Evolutionary conservation across 2,113 vertebrate species (phyloP).

Genomic region (Cairina moschata): DNA sequence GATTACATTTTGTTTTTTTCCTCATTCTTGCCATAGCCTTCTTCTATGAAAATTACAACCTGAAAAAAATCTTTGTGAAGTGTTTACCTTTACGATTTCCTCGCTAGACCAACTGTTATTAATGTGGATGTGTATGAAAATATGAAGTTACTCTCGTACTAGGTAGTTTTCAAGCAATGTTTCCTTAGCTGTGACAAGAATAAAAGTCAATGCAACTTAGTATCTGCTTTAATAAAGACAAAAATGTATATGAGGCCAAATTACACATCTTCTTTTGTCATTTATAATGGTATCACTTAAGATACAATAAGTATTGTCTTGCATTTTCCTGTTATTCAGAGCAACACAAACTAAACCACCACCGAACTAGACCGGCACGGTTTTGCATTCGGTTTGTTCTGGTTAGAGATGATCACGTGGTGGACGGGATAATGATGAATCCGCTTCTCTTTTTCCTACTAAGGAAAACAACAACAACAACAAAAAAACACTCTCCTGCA

Average conservation of each 20-base stretch:
- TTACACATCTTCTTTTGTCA: not conserved
- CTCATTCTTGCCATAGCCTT: not conserved
- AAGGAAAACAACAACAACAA: not conserved
- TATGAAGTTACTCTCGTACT: not conserved
- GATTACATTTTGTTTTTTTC: not conserved
- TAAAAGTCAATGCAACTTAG: not conserved
- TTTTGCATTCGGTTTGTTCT: not conserved
- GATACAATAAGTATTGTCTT: not conserved
- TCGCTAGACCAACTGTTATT: not conserved
- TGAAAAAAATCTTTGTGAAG: not conserved
- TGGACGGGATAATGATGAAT: not conserved
- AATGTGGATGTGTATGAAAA: not conserved
- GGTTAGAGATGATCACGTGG: not conserved
- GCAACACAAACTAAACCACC: not conserved
- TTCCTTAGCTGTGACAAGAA: not conserved
- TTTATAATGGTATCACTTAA: not conserved
- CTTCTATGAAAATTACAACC: not conserved
- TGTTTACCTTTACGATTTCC: not conserved
- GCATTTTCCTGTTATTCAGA: not conserved
- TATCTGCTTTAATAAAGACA: slow-evolving; percentile 10
- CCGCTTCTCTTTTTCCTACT: not conserved
- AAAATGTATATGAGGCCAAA: not conserved
- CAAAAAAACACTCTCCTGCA: not conserved
- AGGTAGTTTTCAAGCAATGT: not conserved
- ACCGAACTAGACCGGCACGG: not conserved